Evolutionary conservation across 2,113 vertebrate genomes (phyloP), one percentile per base, ranked within the genome.

Genomic region (Aptenodytes forsteri): DNA sequence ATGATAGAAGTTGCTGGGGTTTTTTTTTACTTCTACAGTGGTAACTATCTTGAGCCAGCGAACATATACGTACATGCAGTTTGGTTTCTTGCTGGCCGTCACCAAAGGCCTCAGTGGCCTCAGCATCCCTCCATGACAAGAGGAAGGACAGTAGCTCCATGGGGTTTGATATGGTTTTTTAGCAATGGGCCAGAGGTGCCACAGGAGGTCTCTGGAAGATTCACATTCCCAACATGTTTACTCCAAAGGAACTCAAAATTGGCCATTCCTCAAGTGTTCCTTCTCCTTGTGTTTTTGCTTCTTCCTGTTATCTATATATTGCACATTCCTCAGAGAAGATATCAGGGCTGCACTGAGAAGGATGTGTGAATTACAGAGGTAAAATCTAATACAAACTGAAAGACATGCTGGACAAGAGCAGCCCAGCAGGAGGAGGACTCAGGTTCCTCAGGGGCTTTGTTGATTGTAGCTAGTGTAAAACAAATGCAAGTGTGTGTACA

Each of bases 81-180:
- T 55, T 82, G 14, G 3, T 50, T 89, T 58, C 73, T 32, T 73
- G 13, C 16, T 62, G 29, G 10, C 18, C 6, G 2, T 46, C n/a
- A 70, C 11, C 13, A 59, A 52, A 70, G 13, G 4, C 11, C 6
- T 52, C 10, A 21, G 21, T 22, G 10, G 6, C 12, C 13, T 79
- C 49, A 36, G 17, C 3, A 0, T 7, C 30, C 2, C 4, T 44
- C 22, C 52, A 19, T 29, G 38, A 13, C 6, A 50, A 54, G 13
- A 42, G 13, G 34, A 61, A 89, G 11, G 7, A 34, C 13, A 38
- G 15, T 16, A 59, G 8, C 3, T 83, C 12, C 32, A 10, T 34
- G 3, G 3, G 0, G 11, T 81, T 49, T 56, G 6, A 36, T 13
- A 14, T 7, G 0, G 0, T 10, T 77, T 66, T 32, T 59, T 55